Evolutionary conservation across 2,888 invertebrate species (phyloP), one percentile per base, ranked within the genome.

Genomic region (Cheilosia grossa): DNA sequence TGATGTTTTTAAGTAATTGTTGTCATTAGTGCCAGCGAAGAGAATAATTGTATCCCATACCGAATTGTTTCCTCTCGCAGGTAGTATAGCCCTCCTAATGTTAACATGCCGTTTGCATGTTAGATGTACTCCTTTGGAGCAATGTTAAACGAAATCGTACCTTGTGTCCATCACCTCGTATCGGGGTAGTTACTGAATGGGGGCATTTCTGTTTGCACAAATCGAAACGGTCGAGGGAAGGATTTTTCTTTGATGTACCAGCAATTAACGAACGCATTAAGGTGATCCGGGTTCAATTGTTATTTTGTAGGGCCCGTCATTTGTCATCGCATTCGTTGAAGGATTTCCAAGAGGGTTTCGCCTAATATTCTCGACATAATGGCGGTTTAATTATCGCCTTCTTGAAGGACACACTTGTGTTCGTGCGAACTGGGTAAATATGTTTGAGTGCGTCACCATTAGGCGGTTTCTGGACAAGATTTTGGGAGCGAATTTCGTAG

Each of bases 291-390:
- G 73, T 44, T 63, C 73, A 69, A 79, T 79, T 82, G 77, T 82
- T 79, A 58, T 49, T 72, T 58, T 73, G 56, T 51, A 47, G 61
- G 33, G 72, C 63, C 27, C 54, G 66, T 79, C 72, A 79, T 78
- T 82, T 82, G 73, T 79, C 79, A 79, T 79, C 53, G 56, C 67
- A 78, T 78, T 82, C 64, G 58, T 66, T 81, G 63, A 75, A 40
- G 51, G 58, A 70, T 82, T 77, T 27, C 59, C 77, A 64, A 82
- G 77, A 54, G 54, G 72, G 27, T 1, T 77, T 21, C 72, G 70
- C 72, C 53, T 77, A 49, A 56, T 70, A 75, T 59, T 64, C 75
- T 58, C 63, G 81, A 69, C 77, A 61, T 82, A 82, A 82, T 82
- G 82, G 53, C 58, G 77, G 27, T 64, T 70, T 82, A 82, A 82